Evolutionary conservation across 2,888 invertebrate species (phyloP), one percentile per base, ranked within the genome.

Genomic region (Ferdinandea cuprea): DNA sequence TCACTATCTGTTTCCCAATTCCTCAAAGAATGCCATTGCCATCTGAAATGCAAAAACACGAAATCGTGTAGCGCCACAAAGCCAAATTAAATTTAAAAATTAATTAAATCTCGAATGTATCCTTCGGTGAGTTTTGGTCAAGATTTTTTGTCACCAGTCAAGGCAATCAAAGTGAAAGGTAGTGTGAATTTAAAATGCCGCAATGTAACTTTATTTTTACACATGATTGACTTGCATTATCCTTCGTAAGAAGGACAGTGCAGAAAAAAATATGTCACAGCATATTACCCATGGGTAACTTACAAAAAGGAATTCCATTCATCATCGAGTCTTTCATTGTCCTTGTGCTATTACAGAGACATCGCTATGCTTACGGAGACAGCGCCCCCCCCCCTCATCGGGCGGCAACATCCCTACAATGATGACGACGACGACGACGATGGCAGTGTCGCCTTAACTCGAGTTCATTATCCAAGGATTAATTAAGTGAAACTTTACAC

Each of bases 401-500:
- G n/a, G n/a, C 15, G 28, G 28, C 35, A 11, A 9, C 40, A 32
- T 28, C 35, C 19, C 2, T 13, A 9, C 13, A n/a, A n/a, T n/a
- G n/a, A n/a, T n/a, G n/a, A n/a, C n/a, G n/a, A n/a, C n/a, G n/a
- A n/a, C n/a, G n/a, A n/a, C 46, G 21, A 11, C 28, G 32, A 32
- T 21, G n/a, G 32, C 40, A 17, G 15, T n/a, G n/a, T 42, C 61
- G 28, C 52, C 59, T 40, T 8, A 44, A 50, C 32, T 61, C 52
- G 11, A 56, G 72, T 72, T 80, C 50, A 65, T 80, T 80, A 80
- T 58, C 63, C 69, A 46, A 32, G 52, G 69, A 74, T 71, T 71
- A 81, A 81, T 81, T 81, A 76, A 81, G 71, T 71, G 71, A 81
- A 76, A 59, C 65, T 73, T 81, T 71, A 65, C 76, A 76, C 71